Conservation (phyloP, 2,888 invertebrate genomes). For the Athalia rosae region DNA sequence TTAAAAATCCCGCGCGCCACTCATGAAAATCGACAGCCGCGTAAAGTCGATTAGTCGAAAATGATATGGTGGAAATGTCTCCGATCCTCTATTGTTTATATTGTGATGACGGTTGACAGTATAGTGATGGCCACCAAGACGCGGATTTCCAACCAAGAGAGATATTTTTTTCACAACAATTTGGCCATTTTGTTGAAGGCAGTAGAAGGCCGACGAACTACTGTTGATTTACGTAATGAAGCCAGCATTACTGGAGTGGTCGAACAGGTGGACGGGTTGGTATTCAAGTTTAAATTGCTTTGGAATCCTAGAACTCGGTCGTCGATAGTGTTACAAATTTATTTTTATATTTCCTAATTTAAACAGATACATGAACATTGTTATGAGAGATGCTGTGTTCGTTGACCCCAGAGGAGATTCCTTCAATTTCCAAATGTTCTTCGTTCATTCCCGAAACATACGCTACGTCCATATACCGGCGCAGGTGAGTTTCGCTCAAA, state of each 20-base stretch:
- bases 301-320: not conserved
- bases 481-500: conserved; percentile 61
- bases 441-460: conserved; percentile 80
- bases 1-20: too few species aligned
- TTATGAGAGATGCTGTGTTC: conserved; percentile 79
- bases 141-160: conserved; percentile 58
- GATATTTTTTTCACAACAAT: conserved; percentile 76
- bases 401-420: conserved; percentile 79
- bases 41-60: too few species aligned
- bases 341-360: conserved; percentile 16
- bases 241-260: conserved; percentile 79
- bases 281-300: conserved; percentile 34
- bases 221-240: conserved; percentile 82
- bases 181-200: conserved; percentile 79
- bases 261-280: conserved; percentile 80
- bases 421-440: conserved; percentile 79
- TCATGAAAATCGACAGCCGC: too few species aligned
- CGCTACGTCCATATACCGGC: conserved; percentile 81
- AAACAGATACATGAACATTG: conserved; percentile 81
- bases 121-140: conserved; percentile 25
- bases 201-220: conserved; percentile 78
- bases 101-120: too few species aligned
- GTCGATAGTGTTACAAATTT: conserved; percentile 9
- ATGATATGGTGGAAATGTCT: too few species aligned
- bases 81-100: too few species aligned